A percentile compares a stretch with the other conserved stretches of the same genome.
Conservation (phyloP, 2,113 vertebrate genomes). For the Neolamprologus devosi region DNA sequence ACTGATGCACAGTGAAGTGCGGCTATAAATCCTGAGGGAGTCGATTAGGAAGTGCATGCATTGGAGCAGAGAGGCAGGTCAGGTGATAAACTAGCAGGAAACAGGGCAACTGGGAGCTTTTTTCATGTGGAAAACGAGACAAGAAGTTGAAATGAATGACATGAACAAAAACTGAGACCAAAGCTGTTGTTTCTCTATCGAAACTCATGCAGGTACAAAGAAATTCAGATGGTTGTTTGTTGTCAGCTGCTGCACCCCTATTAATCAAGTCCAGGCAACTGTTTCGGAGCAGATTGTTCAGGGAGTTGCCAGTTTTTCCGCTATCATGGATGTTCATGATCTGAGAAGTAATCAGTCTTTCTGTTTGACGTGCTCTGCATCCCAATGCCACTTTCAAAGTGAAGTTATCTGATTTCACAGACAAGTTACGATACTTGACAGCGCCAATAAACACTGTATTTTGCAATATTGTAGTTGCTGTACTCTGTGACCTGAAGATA, state of each 20-base stretch:
- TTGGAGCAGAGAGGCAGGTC: not conserved
- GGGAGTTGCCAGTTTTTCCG: not conserved
- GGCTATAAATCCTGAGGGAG: not conserved
- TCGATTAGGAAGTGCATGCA: not conserved
- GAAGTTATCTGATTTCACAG: not conserved
- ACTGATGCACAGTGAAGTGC: not conserved
- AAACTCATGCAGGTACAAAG: not conserved
- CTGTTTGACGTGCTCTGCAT: not conserved
- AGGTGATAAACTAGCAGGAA: not conserved
- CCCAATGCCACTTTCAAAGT: not conserved
- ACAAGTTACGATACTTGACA: not conserved
- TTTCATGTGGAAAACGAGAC: not conserved
- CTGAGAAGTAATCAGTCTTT: not conserved
- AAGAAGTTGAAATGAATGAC: not conserved
- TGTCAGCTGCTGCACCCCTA: not conserved
- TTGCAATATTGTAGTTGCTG: not conserved
- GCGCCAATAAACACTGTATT: not conserved
- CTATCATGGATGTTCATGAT: not conserved
- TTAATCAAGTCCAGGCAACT: constrained; percentile 21
- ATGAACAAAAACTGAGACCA: not conserved
- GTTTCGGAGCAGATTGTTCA: constrained; percentile 20
- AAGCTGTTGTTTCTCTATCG: not conserved
- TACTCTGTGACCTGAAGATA: not conserved
- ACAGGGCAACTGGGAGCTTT: not conserved
- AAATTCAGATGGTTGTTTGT: not conserved